Conservation (phyloP, 2,797 vertebrate genomes). For the Coregonus suidteri region DNA sequence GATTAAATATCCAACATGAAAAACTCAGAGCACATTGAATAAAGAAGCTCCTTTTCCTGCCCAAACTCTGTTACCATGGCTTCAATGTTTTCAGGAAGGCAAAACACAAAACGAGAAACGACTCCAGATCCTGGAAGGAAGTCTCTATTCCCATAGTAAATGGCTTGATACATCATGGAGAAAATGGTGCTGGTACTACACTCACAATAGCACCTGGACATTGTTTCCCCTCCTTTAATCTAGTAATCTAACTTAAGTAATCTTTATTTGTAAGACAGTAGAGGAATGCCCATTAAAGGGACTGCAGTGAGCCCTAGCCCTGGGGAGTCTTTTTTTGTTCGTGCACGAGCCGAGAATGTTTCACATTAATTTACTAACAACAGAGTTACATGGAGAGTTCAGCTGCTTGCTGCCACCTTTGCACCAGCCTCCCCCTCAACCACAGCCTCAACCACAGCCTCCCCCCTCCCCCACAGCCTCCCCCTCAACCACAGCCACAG, state of each 20-base stretch:
- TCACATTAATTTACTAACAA: not conserved
- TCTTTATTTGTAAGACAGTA: not conserved
- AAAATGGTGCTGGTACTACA: not conserved
- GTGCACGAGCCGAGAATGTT: not conserved
- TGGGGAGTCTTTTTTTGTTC: not conserved
- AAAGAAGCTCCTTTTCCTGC: not conserved
- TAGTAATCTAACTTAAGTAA: not conserved
- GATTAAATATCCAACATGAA: not conserved
- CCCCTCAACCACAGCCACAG: no score
- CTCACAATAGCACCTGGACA: slow-evolving; percentile 1
- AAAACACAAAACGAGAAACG: slow-evolving; percentile 3
- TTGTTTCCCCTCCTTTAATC: not conserved
- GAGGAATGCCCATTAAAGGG: not conserved
- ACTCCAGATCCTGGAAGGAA: slow-evolving; percentile 24
- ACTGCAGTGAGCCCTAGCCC: not conserved
- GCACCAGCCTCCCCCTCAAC: not conserved
- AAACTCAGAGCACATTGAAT: not conserved
- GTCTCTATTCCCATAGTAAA: slow-evolving; percentile 20
- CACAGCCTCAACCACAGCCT: not conserved
- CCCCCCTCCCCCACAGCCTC: no score
- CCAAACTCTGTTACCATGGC: slow-evolving; percentile 24
- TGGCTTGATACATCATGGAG: not conserved
- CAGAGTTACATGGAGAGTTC: not conserved
- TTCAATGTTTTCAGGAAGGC: slow-evolving; percentile 25
- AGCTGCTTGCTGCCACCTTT: not conserved